Evolutionary conservation across 2,113 vertebrate species (phyloP).

Genomic region (Cygnus atratus): DNA sequence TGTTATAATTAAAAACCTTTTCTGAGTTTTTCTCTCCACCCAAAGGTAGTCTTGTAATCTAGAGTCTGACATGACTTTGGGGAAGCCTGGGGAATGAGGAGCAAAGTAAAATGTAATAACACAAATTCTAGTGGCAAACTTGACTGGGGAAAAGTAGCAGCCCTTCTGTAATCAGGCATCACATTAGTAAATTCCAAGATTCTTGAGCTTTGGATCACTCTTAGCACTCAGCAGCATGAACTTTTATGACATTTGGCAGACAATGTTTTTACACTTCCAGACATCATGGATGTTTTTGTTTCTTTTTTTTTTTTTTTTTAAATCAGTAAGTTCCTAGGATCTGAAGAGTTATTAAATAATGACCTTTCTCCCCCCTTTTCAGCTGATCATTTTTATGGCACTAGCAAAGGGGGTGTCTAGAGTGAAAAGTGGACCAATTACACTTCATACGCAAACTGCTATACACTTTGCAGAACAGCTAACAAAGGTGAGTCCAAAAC

Average conservation of each 20-base stretch:
- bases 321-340: not conserved
- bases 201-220: not conserved
- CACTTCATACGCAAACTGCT: constrained; percentile 93
- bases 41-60: not conserved
- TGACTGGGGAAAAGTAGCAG: not conserved
- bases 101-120: not conserved
- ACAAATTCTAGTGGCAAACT: not conserved
- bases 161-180: not conserved
- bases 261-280: not conserved
- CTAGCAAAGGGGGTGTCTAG: constrained; percentile 90
- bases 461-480: constrained; percentile 93
- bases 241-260: not conserved
- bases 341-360: not conserved
- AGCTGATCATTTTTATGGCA: constrained; percentile 98
- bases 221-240: not conserved
- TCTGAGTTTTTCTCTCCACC: not conserved
- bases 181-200: not conserved
- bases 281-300: not conserved
- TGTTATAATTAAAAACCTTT: not conserved
- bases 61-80: not conserved
- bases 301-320: not conserved
- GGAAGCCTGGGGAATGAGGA: not conserved
- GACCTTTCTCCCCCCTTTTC: not conserved
- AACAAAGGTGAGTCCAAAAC: constrained; percentile 81
- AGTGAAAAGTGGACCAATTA: constrained; percentile 90